Evolutionary conservation across 2,113 vertebrate species (phyloP), one percentile per base, ranked within the genome.

Genomic region (Oreochromis niloticus): DNA sequence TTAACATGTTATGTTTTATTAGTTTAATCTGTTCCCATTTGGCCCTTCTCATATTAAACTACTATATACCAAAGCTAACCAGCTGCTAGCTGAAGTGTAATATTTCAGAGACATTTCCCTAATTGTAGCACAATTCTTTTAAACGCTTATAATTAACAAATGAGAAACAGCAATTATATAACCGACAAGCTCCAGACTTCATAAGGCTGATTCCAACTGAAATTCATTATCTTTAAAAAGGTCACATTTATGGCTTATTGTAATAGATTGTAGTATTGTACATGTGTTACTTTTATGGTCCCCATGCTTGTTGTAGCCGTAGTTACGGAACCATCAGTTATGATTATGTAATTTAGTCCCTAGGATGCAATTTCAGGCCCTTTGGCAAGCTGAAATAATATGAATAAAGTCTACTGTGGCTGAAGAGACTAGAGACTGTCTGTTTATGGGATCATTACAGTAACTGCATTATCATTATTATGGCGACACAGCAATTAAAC

Each of bases 391-490:
- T 63, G 54, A 81, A 34, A 86, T 85, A 55, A 92, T 63, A 30
- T 81, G 32, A 66, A 84, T 43, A 39, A 46, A 81, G 41, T 86
- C 57, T 83, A 86, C n/a, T 54, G 83, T 83, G 43, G 57, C 22
- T 83, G 56, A 19, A 73, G 59, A 82, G 78, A 82, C 7, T 22
- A 24, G 27, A 63, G 78, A 75, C 41, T 46, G 63, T 12, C 22
- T 82, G 43, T 92, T 93, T 92, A 86, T 87, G 88, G 91, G 78
- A 81, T 73, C 81, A 86, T 90, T 90, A 86, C 73, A 78, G 66
- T 88, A 88, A 92, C 87, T 87, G 59, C 85, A 87, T 93, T 90
- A 93, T 88, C 92, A 89, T 94, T 91, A 93, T 92, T 86, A 88
- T 87, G 24, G 86, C 84, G 88, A 87, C 93, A 93, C 41, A 87